These are phyloP conservation scores for Aplochiton taeniatus DNA, from an alignment of 2,797 vertebrate species.

Conservation along the genomic window DNA sequence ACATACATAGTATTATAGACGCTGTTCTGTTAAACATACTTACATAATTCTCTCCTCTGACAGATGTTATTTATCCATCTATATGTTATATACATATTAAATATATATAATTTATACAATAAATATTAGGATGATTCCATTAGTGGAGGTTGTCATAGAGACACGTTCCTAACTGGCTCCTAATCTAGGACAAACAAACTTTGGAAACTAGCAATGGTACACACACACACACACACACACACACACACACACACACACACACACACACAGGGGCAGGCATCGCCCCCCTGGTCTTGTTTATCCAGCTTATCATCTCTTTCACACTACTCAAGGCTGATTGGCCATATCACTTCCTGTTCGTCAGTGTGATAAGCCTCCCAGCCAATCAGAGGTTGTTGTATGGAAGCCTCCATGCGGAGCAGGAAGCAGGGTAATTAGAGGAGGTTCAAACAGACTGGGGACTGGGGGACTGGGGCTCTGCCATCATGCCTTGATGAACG, in stretches of 20 bases:
- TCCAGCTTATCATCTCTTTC: conserved; percentile 21
- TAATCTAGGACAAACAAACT: conserved; percentile 36
- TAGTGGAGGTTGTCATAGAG: background rate
- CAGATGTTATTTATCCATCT: too few species aligned
- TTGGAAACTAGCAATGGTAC: conserved; percentile 1
- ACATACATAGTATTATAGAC: too few species aligned
- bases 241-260: conserved; percentile 4
- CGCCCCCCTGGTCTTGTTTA: conserved; percentile 15
- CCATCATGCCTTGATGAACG: too few species aligned
- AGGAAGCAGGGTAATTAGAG: conserved; percentile 21
- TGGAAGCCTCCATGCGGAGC: conserved; percentile 2
- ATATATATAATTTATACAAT: too few species aligned
- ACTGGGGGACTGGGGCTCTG: too few species aligned
- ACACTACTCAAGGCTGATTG: conserved; percentile 15
- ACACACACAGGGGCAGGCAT: background rate
- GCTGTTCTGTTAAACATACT: too few species aligned
- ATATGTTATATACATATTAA: too few species aligned
- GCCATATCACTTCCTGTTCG: conserved; percentile 21
- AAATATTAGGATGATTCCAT: background rate
- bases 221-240: conserved; percentile 2
- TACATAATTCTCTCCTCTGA: too few species aligned
- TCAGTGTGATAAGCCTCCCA: conserved; percentile 17
- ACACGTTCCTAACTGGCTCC: conserved; percentile 18
- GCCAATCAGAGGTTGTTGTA: conserved; percentile 18
- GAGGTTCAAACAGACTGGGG: background rate